phyloP scores from a whole-genome alignment of 1,140 invertebrate species.

The Potamilus streckersoni region DNA sequence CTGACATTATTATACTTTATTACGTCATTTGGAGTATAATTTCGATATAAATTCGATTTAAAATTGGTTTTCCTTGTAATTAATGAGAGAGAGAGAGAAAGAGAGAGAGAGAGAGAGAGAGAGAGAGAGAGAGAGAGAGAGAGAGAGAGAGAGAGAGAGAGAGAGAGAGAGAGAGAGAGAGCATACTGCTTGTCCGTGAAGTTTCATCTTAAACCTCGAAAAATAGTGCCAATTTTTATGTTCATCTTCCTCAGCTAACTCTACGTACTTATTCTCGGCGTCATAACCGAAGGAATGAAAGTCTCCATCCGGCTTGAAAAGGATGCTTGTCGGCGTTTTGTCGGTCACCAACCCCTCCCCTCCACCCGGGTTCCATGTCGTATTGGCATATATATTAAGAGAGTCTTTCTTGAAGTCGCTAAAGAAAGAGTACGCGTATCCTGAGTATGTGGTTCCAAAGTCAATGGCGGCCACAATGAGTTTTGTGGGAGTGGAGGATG shows the following conservation, averaged over 20 bases:
- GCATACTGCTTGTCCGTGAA: slow-evolving; percentile 6
- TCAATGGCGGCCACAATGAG: slow-evolving; percentile 8
- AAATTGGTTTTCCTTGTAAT: too few relatives aligned
- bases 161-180: too few relatives aligned
- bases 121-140: too few relatives aligned
- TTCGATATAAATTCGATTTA: too few relatives aligned
- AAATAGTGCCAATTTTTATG: slow-evolving; percentile 18
- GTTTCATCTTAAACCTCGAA: slow-evolving; percentile 16
- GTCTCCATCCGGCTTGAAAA: background rate
- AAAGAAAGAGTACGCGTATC: slow-evolving; percentile 1
- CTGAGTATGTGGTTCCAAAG: slow-evolving; percentile 14
- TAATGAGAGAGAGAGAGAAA: too few relatives aligned
- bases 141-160: too few relatives aligned
- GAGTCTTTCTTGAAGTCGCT: slow-evolving; percentile 4
- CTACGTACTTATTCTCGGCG: slow-evolving; percentile 14
- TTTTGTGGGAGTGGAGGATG: background rate
- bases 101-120: too few relatives aligned
- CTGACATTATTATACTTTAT: too few relatives aligned
- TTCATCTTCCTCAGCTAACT: slow-evolving; percentile 9
- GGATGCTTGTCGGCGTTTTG: slow-evolving; percentile 2
- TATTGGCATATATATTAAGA: background rate
- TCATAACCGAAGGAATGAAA: slow-evolving; percentile 10
- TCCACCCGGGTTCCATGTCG: background rate
- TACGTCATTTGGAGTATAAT: too few relatives aligned
- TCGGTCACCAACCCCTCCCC: background rate